Evolutionary conservation across 2,113 vertebrate genomes (phyloP), one percentile per base, ranked within the genome.

Genomic region (Poicephalus meyeri): DNA sequence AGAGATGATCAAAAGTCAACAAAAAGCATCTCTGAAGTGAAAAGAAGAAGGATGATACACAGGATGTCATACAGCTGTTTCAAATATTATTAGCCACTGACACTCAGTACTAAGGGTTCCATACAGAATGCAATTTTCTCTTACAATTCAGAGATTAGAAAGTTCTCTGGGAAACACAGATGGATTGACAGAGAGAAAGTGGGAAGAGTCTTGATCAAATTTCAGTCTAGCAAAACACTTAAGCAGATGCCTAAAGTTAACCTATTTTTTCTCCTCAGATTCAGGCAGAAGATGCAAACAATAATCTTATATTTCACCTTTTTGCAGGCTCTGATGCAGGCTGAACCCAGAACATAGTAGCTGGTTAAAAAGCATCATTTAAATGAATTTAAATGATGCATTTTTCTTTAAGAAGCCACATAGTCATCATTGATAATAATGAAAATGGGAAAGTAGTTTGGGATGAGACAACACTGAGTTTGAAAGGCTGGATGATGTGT

Each of bases 151-250:
- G 50, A 66, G 64, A 91, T 88, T 64, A 92, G 49, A 50, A 69
- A 15, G 39, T 74, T 91, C 76, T 79, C n/a, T 61, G 90, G 58
- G 88, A 86, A 91, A 76, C 81, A 92, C 78, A 82, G 84, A 88
- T 56, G 78, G 85, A 77, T 39, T 29, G 76, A 80, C 80, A 89
- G 80, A 80, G 91, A 88, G 78, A 74, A 93, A 90, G 87, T 42
- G 56, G 88, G 88, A 95, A 89, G 88, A 97, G 47, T 52, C 80
- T 81, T 71, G 52, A 94, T 84, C 69, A 93, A 55, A 89, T 83
- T 85, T 94, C 87, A 88, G 91, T 85, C 80, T 91, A 97, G 89
- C 77, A 95, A 80, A 96, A 91, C 61, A 84, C 70, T 88, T 85
- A 82, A 66, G 80, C 80, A 79, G 52, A 80, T 56, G 76, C 83